These are phyloP conservation scores for Liodrosophila aerea DNA, from an alignment of 2,888 invertebrate genomes.

Conservation along the genomic window DNA sequence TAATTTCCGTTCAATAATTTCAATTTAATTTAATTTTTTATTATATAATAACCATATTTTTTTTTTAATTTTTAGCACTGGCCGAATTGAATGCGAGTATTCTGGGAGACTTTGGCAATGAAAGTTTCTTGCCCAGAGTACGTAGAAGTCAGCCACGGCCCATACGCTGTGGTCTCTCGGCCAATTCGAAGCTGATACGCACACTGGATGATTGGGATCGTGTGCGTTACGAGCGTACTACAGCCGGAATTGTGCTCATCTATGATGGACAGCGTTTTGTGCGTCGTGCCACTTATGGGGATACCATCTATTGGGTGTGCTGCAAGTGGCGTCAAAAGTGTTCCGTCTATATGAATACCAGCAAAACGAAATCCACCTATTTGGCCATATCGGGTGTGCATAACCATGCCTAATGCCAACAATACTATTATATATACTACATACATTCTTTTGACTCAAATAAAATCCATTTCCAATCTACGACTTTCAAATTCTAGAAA, in stretches of 20 bases:
- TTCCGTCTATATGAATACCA: conserved; percentile 75
- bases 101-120: conserved; percentile 55
- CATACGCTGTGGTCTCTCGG: conserved; percentile 26
- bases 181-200: conserved; percentile 15
- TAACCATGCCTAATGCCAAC: conserved; percentile 63
- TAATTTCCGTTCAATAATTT: background rate
- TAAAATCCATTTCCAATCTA: no score
- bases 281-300: conserved; percentile 68
- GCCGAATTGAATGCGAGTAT: conserved; percentile 29
- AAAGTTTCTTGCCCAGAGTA: conserved; percentile 54
- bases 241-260: conserved; percentile 46
- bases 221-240: conserved; percentile 47
- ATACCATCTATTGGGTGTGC: conserved; percentile 77
- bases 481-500: no score
- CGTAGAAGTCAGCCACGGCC: conserved; percentile 6
- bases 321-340: conserved; percentile 70
- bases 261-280: conserved; percentile 72
- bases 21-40: background rate
- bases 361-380: conserved; percentile 61
- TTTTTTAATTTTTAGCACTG: conserved; percentile 33
- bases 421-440: background rate
- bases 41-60: background rate
- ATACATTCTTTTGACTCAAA: background rate
- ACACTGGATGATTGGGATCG: conserved; percentile 67
- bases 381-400: conserved; percentile 78